Base-by-base conservation (phyloP, 35 echinoderm and acorn worm genomes). In the Hemicentrotus pulcherrimus region DNA sequence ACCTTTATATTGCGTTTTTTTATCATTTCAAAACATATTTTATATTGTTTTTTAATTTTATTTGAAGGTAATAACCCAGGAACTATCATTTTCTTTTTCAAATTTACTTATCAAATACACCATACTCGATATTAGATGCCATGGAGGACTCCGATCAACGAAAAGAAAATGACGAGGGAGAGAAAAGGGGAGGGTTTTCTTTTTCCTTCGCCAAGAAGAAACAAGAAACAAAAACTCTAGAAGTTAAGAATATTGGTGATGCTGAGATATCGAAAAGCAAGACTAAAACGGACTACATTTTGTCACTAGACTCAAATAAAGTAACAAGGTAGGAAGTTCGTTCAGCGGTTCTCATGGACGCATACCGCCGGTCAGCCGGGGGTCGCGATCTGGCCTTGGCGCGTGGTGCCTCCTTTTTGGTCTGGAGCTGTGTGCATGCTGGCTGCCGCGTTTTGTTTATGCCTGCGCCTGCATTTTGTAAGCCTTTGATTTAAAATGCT, bases 191-290 rank as follows among this genome's bases (percentile, higher is more conserved):
- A 15, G 88, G 88, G 6, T 33, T 90, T 35, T 90, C 88, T 31
- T 90, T 90, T 90, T 90, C 88, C 88, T 45, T 90, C 3, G 88
- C 88, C n/a, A 90, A 90, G 46, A 90, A 32, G 88, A 90, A 45
- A 78, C 19, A 22, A 47, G 88, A 90, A 47, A 90, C 88, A 5
- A 90, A 90, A 90, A 33, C 32, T 15, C 5, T 90, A 45, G 88
- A 90, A 45, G 31, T 46, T 45, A 45, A 33, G 16, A 90, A 90
- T 4, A 47, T 90, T 33, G 88, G 13, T 16, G 88, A 90, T 14
- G 32, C 46, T 24, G 88, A 90, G 15, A 90, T 47, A 18, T 90
- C 33, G 46, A 11, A 90, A 90, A 33, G 11, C 0, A 90, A 90
- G 46, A 47, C 88, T 22, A 30, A 90, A 47, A 90, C 88, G 46